Evolutionary conservation across 2,797 vertebrate species (phyloP), one percentile per base, ranked within the genome.

Genomic region (Basileuterus tristriatus): DNA sequence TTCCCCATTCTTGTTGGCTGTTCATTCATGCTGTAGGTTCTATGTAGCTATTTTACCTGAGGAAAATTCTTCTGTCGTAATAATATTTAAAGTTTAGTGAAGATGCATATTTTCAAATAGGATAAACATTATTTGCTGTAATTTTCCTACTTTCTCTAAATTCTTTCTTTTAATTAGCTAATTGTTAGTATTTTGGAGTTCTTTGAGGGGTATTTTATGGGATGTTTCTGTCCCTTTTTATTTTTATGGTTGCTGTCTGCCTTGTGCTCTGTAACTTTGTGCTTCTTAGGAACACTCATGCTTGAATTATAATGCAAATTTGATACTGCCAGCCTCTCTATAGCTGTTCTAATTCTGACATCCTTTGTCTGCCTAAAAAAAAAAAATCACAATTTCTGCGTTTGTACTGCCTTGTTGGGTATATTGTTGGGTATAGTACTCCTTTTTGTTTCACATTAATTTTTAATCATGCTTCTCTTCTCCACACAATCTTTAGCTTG

Each of bases 331-430:
- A 82, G 16, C 67, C 67, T 82, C 55, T 55, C 52, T 72, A 43
- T 67, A 92, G 47, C 52, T 86, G 77, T 52, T 95, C 60, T 90
- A 74, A 70, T 80, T 72, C 50, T 90, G 70, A 84, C n/a, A 69
- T 75, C 16, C 23, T 92, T 70, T 60, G 79, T 89, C 78, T 93
- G 60, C 26, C 26, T 62, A 34, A 64, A 59, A 76, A 50, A 39
- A 34, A 36, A 47, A 12, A 81, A 37, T 44, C 20, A 46, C 47
- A 74, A 20, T 89, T 82, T 89, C 47, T 92, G 22, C 9, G 30
- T 79, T 88, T 82, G 44, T 75, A 65, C 36, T 72, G 8, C 36
- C 23, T 82, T 84, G 52, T 36, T 4, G 39, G 18, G 7, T 72
- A 34, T 53, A 13, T 82, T 84, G 52, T 36, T 4, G 39, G 18